These are phyloP conservation scores for Chrysochloris asiatica DNA, from an alignment of 2,113 vertebrate genomes.

Conservation along the genomic window DNA sequence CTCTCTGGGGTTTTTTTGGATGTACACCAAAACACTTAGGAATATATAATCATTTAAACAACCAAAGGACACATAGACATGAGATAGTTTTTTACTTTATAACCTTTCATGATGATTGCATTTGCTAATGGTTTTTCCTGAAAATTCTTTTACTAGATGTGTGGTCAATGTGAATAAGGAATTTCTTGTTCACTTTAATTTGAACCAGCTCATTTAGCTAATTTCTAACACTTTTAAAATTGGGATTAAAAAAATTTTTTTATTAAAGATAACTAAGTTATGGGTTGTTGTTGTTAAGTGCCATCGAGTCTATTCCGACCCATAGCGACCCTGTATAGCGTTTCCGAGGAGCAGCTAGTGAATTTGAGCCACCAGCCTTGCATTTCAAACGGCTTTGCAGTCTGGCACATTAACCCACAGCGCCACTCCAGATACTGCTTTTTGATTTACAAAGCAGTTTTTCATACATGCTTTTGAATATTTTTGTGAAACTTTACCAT, in stretches of 20 bases:
- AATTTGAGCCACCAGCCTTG: too few relatives aligned
- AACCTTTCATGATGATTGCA: background rate
- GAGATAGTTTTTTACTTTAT: background rate
- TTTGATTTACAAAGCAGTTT: conserved; percentile 21
- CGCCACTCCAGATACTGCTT: background rate
- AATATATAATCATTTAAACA: too few relatives aligned
- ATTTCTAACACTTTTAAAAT: conserved; percentile 14
- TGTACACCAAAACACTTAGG: too few relatives aligned
- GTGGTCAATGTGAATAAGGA: background rate
- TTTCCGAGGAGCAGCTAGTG: too few relatives aligned
- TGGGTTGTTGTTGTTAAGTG: too few relatives aligned
- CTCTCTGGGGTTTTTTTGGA: too few relatives aligned
- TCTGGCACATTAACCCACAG: too few relatives aligned
- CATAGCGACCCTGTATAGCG: too few relatives aligned
- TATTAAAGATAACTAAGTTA: background rate
- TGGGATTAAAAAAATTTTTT: background rate
- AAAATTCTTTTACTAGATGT: conserved; percentile 17
- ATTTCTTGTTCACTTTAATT: background rate
- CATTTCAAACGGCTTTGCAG: too few relatives aligned
- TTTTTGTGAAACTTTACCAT: background rate
- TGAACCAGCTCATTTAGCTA: conserved; percentile 14
- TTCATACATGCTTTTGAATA: background rate
- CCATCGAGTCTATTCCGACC: too few relatives aligned
- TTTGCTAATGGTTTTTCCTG: background rate
- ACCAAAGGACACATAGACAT: too few relatives aligned